Base-by-base conservation (phyloP, 1,140 invertebrate species). In the Streblospio benedicti region DNA sequence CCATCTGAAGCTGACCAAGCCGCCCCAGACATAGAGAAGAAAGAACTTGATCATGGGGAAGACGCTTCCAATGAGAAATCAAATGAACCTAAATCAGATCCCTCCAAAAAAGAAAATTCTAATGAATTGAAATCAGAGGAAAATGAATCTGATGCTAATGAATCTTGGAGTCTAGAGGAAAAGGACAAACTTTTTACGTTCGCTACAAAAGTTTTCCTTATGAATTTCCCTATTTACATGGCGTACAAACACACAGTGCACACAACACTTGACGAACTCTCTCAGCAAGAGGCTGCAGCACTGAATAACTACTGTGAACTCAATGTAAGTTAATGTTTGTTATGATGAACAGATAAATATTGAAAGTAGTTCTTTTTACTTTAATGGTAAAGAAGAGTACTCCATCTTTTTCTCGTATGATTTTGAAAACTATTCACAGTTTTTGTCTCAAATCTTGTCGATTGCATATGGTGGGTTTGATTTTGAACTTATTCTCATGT, bases 211-310 rank as follows among this genome's bases (percentile, higher is more conserved):
- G 83, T 90, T 57, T 90, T 90, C 76, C 78, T 89, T 59, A 81
- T 89, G 57, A 93, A 93, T 76, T 95, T 93, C 79, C 91, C 91
- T 23, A 80, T 92, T 12, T 96, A 96, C 75, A 84, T 92, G 72
- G 90, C 90, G 44, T 91, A 90, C 78, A 94, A 94, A 77, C 90
- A 93, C 73, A 85, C 83, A 45, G 80, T 85, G 62, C 83, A 87
- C 61, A 82, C 83, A 51, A 85, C 54, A 6, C 53, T 72, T 20
- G 68, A 78, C 76, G 88, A 90, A 69, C 75, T 90, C 4, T 85
- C 85, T 41, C 84, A 85, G 53, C 85, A 87, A 70, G 88, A 90
- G 76, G 85, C 86, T 61, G 83, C 85, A 67, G 84, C 83, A 69
- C 76, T 90, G 63, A 87, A 85, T 74, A 83, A 85, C 64, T 93